Evolutionary conservation across 2,113 vertebrate genomes (phyloP).

Genomic region (Scopus umbretta): DNA sequence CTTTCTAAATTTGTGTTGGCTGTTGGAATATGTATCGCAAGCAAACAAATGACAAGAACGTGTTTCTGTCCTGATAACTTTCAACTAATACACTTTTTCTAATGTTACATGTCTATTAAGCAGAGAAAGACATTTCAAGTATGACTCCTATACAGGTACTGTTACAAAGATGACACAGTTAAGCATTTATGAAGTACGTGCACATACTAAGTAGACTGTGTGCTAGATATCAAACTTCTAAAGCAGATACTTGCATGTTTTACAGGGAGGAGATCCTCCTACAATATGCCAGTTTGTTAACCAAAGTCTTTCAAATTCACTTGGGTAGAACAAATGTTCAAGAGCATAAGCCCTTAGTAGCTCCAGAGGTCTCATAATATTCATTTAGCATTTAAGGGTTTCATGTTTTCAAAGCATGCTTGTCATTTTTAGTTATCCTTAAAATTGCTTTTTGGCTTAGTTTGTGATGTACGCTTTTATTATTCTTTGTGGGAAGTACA

Average conservation of each 20-base stretch:
- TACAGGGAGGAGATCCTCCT: background rate
- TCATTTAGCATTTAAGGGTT: background rate
- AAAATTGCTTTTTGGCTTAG: background rate
- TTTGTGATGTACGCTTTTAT: background rate
- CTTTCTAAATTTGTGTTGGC: background rate
- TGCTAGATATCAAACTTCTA: background rate
- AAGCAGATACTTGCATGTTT: background rate
- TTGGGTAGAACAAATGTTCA: background rate
- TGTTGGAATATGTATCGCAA: background rate
- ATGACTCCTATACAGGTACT: background rate
- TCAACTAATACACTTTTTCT: background rate
- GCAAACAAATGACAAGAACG: background rate
- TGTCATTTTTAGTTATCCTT: background rate
- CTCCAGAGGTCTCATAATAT: background rate
- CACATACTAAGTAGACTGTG: background rate
- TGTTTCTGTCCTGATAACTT: background rate
- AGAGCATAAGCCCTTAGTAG: background rate
- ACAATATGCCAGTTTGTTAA: background rate
- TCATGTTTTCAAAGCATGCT: background rate
- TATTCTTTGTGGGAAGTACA: background rate
- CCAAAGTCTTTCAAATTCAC: background rate
- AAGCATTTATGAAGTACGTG: background rate
- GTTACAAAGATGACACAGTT: background rate
- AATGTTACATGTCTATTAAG: background rate
- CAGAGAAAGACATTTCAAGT: background rate